Base-by-base conservation (phyloP, 92 coral and sea anemone genomes). In the Actinernus sp. region DNA sequence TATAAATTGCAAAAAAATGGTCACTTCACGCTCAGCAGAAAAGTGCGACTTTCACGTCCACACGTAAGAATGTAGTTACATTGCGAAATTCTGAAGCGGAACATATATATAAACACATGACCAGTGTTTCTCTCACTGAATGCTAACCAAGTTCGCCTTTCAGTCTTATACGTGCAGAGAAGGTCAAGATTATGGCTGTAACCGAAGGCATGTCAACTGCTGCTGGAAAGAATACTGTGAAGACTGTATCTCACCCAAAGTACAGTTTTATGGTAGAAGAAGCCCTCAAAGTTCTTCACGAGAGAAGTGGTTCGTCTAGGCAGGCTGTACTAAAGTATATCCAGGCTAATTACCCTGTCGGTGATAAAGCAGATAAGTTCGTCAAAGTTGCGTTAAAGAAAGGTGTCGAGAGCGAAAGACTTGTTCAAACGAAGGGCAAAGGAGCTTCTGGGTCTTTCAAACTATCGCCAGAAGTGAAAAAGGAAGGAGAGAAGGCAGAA, bases 371-470 rank as follows among this genome's bases (percentile, higher is more conserved):
- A 4, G 84, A 75, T 7, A 73, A 55, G 33, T 82, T 58, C 34
- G 63, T 84, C 31, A 87, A 84, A 60, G 50, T 79, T 41, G 97
- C 98, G 2, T 28, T 94, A 45, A 69, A 51, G 56, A 91, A 87
- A 70, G 79, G 93, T 4, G 74, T 91, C 31, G 50, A 34, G 2
- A 55, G 33, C 11, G 91, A 86, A 34, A 66, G 96, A 23, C 58
- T 94, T 26, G 73, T 84, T 13, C 93, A 89, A 49, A 89, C 91
- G 28, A 83, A 88, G 43, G 98, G 98, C 1, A 61, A 56, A 4
- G 98, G 98, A 32, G 92, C 88, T 6, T 66, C 88, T 37, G 98
- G 98, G 1, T 87, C 90, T 6, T 94, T 91, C 46, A 77, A 80
- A 26, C 56, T 94, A 31, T 87, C 98, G 4, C 88, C 71, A 52